Conservation (phyloP, 2,888 invertebrate species). For the Sarcophaga rosellei region DNA sequence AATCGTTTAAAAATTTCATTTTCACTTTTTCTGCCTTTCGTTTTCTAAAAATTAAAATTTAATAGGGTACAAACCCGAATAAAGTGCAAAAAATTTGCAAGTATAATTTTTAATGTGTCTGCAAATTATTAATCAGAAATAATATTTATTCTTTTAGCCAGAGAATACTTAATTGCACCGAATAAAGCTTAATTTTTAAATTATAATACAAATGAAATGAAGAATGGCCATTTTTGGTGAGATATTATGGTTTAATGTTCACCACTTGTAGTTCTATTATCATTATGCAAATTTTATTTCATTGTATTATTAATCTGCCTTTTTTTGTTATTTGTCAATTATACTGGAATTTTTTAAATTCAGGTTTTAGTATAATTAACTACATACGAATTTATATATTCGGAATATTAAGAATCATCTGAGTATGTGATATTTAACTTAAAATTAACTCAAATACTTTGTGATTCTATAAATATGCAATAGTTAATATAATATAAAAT, state of each 20-base stretch:
- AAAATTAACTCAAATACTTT: neutral
- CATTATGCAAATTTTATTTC: constrained; percentile 11
- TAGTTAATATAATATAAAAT: neutral
- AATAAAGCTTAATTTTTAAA: neutral
- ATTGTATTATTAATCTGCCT: neutral
- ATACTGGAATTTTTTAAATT: constrained; percentile 16
- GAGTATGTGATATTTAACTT: constrained; percentile 6
- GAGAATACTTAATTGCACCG: neutral
- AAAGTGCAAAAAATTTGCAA: neutral
- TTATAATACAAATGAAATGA: neutral
- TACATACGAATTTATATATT: neutral
- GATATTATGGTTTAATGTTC: neutral
- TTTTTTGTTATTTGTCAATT: neutral
- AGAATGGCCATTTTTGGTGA: neutral
- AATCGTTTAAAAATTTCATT: neutral
- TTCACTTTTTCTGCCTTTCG: neutral
- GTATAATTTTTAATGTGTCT: neutral
- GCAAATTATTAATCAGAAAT: neutral
- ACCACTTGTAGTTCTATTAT: constrained; percentile 2
- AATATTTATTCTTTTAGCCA: neutral
- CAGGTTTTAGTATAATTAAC: neutral
- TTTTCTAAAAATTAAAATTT: neutral
- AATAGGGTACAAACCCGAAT: neutral
- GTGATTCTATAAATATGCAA: neutral
- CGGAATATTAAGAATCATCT: constrained; percentile 5